Base-by-base conservation (phyloP, 2,888 invertebrate genomes). In the Melangyna quadrimaculata region DNA sequence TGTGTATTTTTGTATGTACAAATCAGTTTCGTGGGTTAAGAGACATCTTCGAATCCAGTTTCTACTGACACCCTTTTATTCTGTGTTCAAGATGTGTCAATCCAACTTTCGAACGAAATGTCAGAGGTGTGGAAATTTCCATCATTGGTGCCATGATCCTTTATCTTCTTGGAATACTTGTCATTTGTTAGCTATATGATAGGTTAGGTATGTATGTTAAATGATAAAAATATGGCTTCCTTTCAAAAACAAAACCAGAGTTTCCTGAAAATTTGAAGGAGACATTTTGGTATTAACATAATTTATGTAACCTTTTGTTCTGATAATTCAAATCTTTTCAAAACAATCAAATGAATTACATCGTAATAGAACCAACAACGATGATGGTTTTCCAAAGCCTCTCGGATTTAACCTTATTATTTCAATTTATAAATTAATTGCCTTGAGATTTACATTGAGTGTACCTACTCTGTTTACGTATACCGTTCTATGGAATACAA, bases 401-500 rank as follows among this genome's bases (percentile, higher is more conserved):
- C 37, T 27, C 9, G 17, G 24, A 10, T 5, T 40, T 40, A 24
- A 40, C 17, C n/a, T 40, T 40, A 40, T 24, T 61, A 40, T 43
- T 61, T 43, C 61, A 61, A 61, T 61, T 40, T 61, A 40, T 40
- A 40, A 61, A 40, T 61, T 61, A 61, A 61, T 61, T 61, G 61
- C 40, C 61, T 61, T 61, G 40, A 43, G 24, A 61, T 61, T 43
- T 61, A 17, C 61, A 40, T 61, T 61, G 22, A 43, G 40, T 24
- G 9, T 29, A 29, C 17, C 53, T 35, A 24, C 1, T 0, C 1
- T 7, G 7, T 32, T 35, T n/a, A n/a, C n/a, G 14, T n/a, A 10
- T n/a, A n/a, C n/a, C n/a, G n/a, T n/a, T n/a, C n/a, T n/a, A n/a
- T n/a, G n/a, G 17, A 32, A 17, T 32, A 17, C 4, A 29, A 35